Conservation (phyloP, 2,113 vertebrate genomes). For the Serinus canaria region DNA sequence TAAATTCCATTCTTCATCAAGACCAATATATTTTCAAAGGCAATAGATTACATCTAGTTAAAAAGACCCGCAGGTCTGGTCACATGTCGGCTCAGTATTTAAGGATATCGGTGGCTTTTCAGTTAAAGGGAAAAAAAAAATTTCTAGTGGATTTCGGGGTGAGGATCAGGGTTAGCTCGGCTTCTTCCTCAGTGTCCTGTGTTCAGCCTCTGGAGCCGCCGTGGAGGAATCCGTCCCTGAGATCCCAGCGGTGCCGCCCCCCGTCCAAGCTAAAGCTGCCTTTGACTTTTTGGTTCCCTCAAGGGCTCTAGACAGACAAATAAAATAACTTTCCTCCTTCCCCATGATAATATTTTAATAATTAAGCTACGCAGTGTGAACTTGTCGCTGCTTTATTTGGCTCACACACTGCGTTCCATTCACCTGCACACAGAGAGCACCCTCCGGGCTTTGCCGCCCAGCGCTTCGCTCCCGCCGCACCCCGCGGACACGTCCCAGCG, state of each 20-base stretch:
- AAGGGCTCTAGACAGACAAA: not conserved
- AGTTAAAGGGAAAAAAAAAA: not conserved
- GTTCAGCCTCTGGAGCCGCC: not conserved
- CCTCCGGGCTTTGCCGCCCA: accelerated
- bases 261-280: not conserved
- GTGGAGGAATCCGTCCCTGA: not conserved
- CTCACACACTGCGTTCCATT: accelerated
- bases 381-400: not conserved
- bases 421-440: not conserved
- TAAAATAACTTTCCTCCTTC: not conserved
- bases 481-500: accelerated
- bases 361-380: not conserved
- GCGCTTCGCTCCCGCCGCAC: not conserved
- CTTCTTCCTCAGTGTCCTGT: accelerated
- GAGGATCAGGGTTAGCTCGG: not conserved
- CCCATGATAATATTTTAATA: not conserved
- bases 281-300: not conserved
- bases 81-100: too few species aligned
- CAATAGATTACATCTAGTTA: not conserved
- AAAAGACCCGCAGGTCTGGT: not conserved
- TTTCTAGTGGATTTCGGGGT: not conserved
- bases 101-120: not conserved
- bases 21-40: not conserved
- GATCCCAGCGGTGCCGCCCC: not conserved
- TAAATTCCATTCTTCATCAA: not conserved